Conservation (phyloP, 2,797 vertebrate species). For the Basileuterus tristriatus region DNA sequence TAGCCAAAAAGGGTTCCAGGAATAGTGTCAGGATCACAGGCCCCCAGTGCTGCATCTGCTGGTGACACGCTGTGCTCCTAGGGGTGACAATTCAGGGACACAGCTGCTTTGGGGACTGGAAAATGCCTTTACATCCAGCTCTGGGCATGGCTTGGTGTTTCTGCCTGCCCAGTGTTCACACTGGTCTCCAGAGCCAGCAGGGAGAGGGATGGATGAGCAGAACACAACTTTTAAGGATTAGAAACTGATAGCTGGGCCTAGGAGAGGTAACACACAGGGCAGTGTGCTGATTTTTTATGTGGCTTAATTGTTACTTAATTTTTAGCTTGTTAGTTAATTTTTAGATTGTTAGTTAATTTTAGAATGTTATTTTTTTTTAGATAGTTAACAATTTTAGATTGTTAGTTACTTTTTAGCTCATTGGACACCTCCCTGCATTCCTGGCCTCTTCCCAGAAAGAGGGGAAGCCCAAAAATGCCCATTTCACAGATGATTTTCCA, state of each 20-base stretch:
- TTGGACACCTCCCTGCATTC: not conserved
- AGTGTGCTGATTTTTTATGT: not conserved
- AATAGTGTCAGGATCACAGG: not conserved
- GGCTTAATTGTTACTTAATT: not conserved
- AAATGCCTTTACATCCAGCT: not conserved
- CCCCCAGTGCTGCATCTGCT: not conserved
- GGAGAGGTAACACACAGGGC: not conserved
- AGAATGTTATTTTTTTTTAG: no score
- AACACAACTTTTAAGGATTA: not conserved
- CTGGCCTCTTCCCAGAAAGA: not conserved
- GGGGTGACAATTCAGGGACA: not conserved
- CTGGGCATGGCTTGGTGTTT: not conserved
- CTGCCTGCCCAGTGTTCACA: not conserved
- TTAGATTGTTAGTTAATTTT: no score
- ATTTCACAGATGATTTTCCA: constrained; percentile 33
- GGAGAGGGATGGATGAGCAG: not conserved
- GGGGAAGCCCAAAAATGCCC: not conserved
- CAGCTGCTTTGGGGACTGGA: not conserved
- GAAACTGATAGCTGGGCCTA: not conserved
- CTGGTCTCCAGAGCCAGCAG: not conserved
- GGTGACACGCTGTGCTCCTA: not conserved
- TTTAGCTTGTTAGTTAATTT: no score
- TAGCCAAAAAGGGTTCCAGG: not conserved
- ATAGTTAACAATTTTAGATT: no score
- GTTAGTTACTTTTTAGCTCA: not conserved